A percentile compares a stretch with the other conserved stretches of the same genome.
Conservation (phyloP, 2,113 vertebrate genomes). For the Hypocryptadius cinnamomeus region DNA sequence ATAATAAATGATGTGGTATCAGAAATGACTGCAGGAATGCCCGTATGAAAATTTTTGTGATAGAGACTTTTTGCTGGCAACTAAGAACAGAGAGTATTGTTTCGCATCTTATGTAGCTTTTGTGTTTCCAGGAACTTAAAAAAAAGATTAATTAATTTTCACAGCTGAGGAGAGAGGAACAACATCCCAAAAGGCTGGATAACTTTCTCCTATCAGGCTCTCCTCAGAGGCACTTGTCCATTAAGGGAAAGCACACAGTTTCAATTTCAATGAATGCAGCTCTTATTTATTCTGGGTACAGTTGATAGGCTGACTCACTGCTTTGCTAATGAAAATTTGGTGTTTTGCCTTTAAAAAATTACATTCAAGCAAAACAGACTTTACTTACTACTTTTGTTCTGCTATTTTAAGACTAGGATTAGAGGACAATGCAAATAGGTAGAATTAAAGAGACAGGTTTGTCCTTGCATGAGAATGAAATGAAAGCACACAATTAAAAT, state of each 20-base stretch:
- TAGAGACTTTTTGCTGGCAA: not conserved
- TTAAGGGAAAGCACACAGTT: conserved; percentile 47
- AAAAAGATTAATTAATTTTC: not conserved
- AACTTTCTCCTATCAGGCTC: conserved; percentile 10
- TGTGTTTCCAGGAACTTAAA: not conserved
- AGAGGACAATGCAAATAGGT: conserved; percentile 12
- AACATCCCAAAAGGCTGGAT: conserved; percentile 24
- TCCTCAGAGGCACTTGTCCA: conserved; percentile 42
- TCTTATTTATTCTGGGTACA: conserved; percentile 60
- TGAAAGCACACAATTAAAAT: conserved; percentile 10
- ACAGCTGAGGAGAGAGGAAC: conserved; percentile 40
- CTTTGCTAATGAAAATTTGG: conserved; percentile 49
- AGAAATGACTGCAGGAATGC: not conserved
- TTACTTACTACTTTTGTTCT: conserved; percentile 23
- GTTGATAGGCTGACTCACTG: conserved; percentile 61
- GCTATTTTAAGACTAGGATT: conserved; percentile 10
- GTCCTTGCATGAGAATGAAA: conserved; percentile 13
- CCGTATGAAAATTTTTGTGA: not conserved
- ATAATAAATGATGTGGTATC: not conserved
- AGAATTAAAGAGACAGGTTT: conserved; percentile 8
- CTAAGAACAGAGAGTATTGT: not conserved
- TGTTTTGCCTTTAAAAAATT: conserved; percentile 31
- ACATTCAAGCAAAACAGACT: conserved; percentile 23
- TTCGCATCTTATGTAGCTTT: not conserved
- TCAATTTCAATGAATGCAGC: conserved; percentile 48